phyloP scores from a whole-genome alignment of 2,113 vertebrate species.

The Rallus limicola region DNA sequence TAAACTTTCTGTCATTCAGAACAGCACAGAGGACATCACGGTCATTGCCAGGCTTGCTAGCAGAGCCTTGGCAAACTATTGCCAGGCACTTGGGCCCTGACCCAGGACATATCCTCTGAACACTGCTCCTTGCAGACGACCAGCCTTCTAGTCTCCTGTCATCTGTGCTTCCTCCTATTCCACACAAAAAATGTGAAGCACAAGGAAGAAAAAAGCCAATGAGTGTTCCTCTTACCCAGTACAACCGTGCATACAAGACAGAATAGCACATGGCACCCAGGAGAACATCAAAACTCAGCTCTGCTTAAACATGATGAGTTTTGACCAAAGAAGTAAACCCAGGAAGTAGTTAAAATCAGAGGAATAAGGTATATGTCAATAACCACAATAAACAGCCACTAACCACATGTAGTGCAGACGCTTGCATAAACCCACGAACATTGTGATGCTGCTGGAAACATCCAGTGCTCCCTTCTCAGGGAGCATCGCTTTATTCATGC shows the following conservation, averaged over 20 bases:
- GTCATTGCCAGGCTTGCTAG: background rate
- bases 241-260: background rate
- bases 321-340: background rate
- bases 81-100: background rate
- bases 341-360: background rate
- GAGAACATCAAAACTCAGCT: background rate
- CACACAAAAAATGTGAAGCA: background rate
- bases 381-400: background rate
- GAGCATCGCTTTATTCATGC: background rate
- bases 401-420: background rate
- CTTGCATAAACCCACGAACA: background rate
- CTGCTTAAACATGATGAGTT: background rate
- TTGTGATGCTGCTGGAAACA: background rate
- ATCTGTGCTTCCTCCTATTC: background rate
- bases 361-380: background rate
- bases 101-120: background rate
- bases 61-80: background rate
- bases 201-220: background rate
- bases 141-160: background rate
- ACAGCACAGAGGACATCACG: background rate
- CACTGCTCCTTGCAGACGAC: background rate
- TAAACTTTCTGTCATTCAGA: background rate
- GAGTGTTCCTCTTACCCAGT: background rate
- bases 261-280: background rate
- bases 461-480: background rate